A percentile compares a stretch with the other conserved stretches of the same genome.
Evolutionary conservation across 2,888 invertebrate species (phyloP).

Genomic region (Platycheirus rosarum): DNA sequence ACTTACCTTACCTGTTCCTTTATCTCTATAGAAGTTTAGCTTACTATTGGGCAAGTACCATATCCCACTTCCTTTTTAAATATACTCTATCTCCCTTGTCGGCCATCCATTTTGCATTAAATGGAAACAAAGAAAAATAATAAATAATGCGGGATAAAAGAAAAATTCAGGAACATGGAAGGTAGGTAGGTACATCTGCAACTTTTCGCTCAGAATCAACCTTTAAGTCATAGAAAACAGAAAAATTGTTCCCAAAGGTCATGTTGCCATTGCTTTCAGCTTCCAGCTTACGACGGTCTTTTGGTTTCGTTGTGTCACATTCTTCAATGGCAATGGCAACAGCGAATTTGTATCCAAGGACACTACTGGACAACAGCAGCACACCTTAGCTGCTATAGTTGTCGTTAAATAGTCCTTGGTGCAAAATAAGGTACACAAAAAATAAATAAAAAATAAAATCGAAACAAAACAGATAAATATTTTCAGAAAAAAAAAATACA

Average conservation of each 20-base stretch:
- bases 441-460: background rate
- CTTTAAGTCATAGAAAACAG: constrained; percentile 38
- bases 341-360: constrained; percentile 13
- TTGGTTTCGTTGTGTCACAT: background rate
- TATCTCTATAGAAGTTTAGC: no score
- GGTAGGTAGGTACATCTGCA: no score
- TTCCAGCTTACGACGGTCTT: background rate
- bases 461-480: constrained; percentile 13
- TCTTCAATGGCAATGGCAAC: constrained; percentile 25
- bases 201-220: constrained; percentile 22
- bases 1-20: no score
- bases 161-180: no score
- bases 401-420: constrained; percentile 8
- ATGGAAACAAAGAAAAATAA: background rate
- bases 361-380: constrained; percentile 4
- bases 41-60: no score
- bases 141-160: constrained; percentile 29
- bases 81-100: no score
- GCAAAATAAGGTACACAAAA: constrained; percentile 2
- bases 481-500: no score
- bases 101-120: background rate
- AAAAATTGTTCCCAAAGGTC: constrained; percentile 64
- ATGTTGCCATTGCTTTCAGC: no score
- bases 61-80: no score
- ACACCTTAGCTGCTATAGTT: constrained; percentile 14